phyloP scores from a whole-genome alignment of 2,888 invertebrate species.

The Phasia obesa region DNA sequence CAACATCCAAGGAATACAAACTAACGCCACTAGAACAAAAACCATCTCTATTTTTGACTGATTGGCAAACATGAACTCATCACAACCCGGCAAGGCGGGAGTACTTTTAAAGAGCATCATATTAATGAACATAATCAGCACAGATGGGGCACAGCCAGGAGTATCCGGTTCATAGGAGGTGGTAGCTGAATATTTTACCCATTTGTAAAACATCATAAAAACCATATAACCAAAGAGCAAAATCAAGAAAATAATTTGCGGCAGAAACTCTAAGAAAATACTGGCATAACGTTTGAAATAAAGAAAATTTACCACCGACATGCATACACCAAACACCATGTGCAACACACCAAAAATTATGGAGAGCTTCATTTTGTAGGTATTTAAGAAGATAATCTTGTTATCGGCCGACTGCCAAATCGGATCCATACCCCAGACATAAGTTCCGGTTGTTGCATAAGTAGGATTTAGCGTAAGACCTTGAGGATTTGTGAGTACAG shows the following conservation, averaged over 20 bases:
- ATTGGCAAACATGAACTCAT: conserved; percentile 87
- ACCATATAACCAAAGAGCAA: conserved; percentile 96
- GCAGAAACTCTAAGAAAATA: conserved; percentile 93
- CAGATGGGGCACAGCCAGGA: conserved; percentile 88
- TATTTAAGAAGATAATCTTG: conserved; percentile 97
- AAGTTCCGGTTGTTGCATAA: conserved; percentile 83
- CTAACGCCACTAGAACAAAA: conserved; percentile 90
- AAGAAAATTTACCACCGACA: conserved; percentile 90
- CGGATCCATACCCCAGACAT: conserved; percentile 92
- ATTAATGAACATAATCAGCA: conserved; percentile 90
- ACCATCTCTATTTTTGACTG: conserved; percentile 89
- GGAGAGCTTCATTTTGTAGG: conserved; percentile 98
- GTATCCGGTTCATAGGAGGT: conserved; percentile 77
- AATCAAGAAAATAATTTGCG: conserved; percentile 93
- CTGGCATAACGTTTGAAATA: conserved; percentile 88
- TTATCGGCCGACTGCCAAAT: conserved; percentile 92
- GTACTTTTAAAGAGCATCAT: conserved; percentile 88
- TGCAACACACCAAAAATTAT: conserved; percentile 96
- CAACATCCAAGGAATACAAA: conserved; percentile 97
- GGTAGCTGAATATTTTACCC: conserved; percentile 88
- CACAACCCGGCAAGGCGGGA: conserved; percentile 82
- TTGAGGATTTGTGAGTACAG: conserved; percentile 82
- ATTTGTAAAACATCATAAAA: conserved; percentile 95
- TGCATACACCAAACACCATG: conserved; percentile 96
- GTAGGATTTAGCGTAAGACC: conserved; percentile 86